Evolutionary conservation across 2,888 invertebrate species (phyloP), one percentile per base, ranked within the genome.

Genomic region (Ornithoptera alexandrae): DNA sequence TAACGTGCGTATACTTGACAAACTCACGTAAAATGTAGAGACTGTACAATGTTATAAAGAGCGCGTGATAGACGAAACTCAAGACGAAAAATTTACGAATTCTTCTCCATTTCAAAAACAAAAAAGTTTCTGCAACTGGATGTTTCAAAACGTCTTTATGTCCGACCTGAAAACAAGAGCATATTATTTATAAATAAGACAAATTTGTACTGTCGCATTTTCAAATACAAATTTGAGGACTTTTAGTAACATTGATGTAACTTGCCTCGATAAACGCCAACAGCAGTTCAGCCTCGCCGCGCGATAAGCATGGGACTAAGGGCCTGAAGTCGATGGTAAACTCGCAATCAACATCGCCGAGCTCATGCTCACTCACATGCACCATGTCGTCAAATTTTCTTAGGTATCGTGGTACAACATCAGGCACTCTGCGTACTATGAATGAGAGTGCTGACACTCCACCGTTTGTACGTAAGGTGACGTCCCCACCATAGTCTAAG

Each of bases 291-390:
- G 95, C 95, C 84, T 96, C 96, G 6, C 96, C 95, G 67, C 94
- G 90, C 7, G 93, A 89, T 60, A 94, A 77, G 74, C 93, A 86
- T 65, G 95, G 94, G 74, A 96, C 94, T 74, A 95, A 84, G 67
- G 95, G 85, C 79, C 93, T 83, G 84, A 95, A 93, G 85, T 93
- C 82, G 75, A 93, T 78, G 74, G 92, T 95, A 2, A 97, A 93
- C 83, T 97, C 97, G 77, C 97, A 97, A 80, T 97, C 97, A 0
- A 97, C 96, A 77, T 97, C 97, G 0, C 97, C 97, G 36, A 97
- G 92, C 82, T 97, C 97, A 78, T 97, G 97, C 78, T 97, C 97
- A 78, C 96, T 96, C 10, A 96, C 93, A 75, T 95, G 95, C 18
- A 97, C 95, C 0, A 96, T 95, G 56, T 95, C 93, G 77, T 97